Percentiles rank a stretch among this genome's conserved stretches.
Evolutionary conservation across 2,888 invertebrate genomes (phyloP).

Genomic region (Cataglyphis altisquamis): DNA sequence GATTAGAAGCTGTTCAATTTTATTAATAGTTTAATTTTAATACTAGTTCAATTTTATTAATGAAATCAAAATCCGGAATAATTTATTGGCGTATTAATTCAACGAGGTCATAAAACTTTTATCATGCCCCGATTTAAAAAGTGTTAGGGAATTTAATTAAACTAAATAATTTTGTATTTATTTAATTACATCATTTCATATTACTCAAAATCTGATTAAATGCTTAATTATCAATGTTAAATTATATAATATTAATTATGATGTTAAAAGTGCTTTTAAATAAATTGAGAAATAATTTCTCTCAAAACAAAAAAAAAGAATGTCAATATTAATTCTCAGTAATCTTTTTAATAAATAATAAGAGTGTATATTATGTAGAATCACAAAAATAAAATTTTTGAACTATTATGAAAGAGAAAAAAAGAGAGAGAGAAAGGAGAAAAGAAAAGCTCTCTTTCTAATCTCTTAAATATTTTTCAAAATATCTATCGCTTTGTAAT

Average conservation of each 20-base stretch:
- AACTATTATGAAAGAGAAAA: background rate
- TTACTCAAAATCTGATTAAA: background rate
- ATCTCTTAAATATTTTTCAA: background rate
- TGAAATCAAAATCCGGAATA: slow-evolving; percentile 28
- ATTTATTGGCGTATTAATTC: slow-evolving; percentile 32
- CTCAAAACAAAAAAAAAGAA: background rate
- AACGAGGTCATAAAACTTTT: slow-evolving; percentile 14
- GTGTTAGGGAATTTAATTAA: slow-evolving; percentile 17
- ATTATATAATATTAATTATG: background rate
- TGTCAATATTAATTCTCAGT: background rate
- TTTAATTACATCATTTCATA: background rate
- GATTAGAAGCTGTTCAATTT: slow-evolving; percentile 22
- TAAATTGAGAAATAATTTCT: background rate
- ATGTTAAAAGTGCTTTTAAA: background rate
- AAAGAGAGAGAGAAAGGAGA: too few species aligned
- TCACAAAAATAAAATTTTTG: background rate
- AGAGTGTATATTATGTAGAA: background rate
- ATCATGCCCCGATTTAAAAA: background rate
- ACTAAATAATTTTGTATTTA: slow-evolving; percentile 12
- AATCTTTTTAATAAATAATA: background rate
- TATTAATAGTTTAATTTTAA: slow-evolving; percentile 40
- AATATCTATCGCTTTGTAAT: background rate
- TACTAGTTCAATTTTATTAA: slow-evolving; percentile 37
- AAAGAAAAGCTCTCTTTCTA: too few species aligned
- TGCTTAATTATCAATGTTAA: background rate